These are phyloP conservation scores for Protophormia terraenovae DNA, from an alignment of 2,888 invertebrate species.

Conservation along the genomic window DNA sequence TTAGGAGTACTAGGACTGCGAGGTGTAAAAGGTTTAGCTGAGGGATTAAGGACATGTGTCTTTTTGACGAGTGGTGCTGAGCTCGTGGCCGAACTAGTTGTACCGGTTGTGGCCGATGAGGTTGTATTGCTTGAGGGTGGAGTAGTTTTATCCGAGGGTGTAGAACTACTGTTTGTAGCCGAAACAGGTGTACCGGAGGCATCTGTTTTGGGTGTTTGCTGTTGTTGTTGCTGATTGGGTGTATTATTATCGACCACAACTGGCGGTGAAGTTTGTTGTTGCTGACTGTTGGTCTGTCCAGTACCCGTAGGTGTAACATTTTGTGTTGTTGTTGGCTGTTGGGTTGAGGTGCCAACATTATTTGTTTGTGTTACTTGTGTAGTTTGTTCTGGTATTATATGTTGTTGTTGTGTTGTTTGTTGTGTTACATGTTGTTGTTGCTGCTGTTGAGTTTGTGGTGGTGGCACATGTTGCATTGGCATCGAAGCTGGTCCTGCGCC, in stretches of 20 bases:
- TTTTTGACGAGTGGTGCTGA: slow-evolving; percentile 75
- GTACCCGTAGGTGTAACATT: slow-evolving; percentile 49
- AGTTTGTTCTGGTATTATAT: slow-evolving; percentile 62
- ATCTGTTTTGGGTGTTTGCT: slow-evolving; percentile 70
- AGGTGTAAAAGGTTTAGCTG: slow-evolving; percentile 93
- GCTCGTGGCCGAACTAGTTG: slow-evolving; percentile 68
- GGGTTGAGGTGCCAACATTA: slow-evolving; percentile 52
- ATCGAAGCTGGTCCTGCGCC: slow-evolving; percentile 58
- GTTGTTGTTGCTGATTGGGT: slow-evolving; percentile 73
- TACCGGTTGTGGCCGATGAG: slow-evolving; percentile 71
- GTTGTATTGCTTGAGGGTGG: slow-evolving; percentile 10
- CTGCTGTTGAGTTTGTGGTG: slow-evolving; percentile 66
- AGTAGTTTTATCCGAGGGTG: slow-evolving; percentile 45
- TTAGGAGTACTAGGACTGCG: slow-evolving; percentile 86
- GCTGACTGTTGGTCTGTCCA: slow-evolving; percentile 37
- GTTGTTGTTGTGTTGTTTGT: slow-evolving; percentile 72
- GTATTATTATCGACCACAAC: slow-evolving; percentile 30
- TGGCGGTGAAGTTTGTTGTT: slow-evolving; percentile 55
- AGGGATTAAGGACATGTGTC: slow-evolving; percentile 93
- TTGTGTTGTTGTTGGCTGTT: slow-evolving; percentile 56
- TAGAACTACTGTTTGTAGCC: slow-evolving; percentile 54
- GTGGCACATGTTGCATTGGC: slow-evolving; percentile 70
- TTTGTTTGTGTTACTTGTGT: slow-evolving; percentile 64
- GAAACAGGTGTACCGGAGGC: slow-evolving; percentile 68
- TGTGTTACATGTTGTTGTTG: slow-evolving; percentile 74